These are phyloP conservation scores for Amphiduros pacificus DNA, from an alignment of 2,888 invertebrate genomes.

Conservation along the genomic window DNA sequence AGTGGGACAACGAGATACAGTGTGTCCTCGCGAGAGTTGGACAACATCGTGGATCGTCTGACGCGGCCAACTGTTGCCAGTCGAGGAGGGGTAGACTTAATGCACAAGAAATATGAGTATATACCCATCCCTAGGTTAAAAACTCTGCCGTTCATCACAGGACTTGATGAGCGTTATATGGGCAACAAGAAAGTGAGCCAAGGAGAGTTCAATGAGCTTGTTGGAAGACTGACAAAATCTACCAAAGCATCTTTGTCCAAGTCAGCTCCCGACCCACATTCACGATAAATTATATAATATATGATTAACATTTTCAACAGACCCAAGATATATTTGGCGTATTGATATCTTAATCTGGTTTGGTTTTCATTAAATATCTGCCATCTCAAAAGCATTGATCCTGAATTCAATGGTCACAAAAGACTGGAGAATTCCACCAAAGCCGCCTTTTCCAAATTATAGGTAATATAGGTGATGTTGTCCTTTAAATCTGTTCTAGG, in stretches of 20 bases:
- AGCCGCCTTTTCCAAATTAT: too few relatives aligned
- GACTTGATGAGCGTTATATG: slow-evolving; percentile 37
- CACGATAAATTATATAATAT: too few relatives aligned
- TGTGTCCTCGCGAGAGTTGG: slow-evolving; percentile 28
- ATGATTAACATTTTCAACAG: too few relatives aligned
- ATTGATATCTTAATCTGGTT: too few relatives aligned
- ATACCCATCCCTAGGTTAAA: slow-evolving; percentile 37
- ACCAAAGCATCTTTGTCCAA: slow-evolving; percentile 34
- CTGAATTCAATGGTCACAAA: too few relatives aligned
- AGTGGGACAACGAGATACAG: background rate
- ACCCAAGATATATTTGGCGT: too few relatives aligned
- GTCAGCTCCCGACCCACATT: slow-evolving; percentile 4
- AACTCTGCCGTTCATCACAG: slow-evolving; percentile 43
- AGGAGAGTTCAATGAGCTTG: slow-evolving; percentile 38
- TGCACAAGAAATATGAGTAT: slow-evolving; percentile 39
- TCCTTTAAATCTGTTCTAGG: too few relatives aligned
- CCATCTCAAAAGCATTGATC: too few relatives aligned
- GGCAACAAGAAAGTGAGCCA: slow-evolving; percentile 35
- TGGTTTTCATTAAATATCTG: too few relatives aligned
- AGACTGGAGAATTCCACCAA: too few relatives aligned
- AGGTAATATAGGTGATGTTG: too few relatives aligned
- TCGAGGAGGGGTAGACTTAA: slow-evolving; percentile 39
- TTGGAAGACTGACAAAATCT: slow-evolving; percentile 38
- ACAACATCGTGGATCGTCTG: slow-evolving; percentile 38
- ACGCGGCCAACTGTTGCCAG: slow-evolving; percentile 42